Evolutionary conservation across 2,888 invertebrate species (phyloP).

Genomic region (Zygogramma bicolorata): DNA sequence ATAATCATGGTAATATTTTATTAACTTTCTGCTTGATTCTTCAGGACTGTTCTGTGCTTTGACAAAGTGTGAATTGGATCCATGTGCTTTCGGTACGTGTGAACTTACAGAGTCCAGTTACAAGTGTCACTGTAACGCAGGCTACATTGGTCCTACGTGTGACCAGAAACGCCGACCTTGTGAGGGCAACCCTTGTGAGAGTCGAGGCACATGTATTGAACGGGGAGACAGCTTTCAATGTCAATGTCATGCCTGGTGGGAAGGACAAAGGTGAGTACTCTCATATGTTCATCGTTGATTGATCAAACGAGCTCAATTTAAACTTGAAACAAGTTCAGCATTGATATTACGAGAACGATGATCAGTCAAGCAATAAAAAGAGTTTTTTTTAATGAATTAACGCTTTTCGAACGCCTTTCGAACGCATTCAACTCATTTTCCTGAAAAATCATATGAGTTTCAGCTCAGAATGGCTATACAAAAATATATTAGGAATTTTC

Average conservation of each 20-base stretch:
- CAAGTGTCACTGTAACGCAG: conserved; percentile 76
- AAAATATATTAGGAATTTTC: too few relatives aligned
- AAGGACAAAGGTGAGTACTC: conserved; percentile 60
- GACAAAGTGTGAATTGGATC: conserved; percentile 80
- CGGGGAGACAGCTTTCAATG: conserved; percentile 77
- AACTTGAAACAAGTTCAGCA: too few relatives aligned
- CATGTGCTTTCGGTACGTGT: conserved; percentile 77
- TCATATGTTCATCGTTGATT: background rate
- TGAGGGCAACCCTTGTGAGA: conserved; percentile 80
- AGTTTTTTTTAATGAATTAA: too few relatives aligned
- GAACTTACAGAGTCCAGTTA: conserved; percentile 68
- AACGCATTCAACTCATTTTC: too few relatives aligned
- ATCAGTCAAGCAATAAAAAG: too few relatives aligned
- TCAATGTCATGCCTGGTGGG: conserved; percentile 77
- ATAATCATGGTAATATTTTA: too few relatives aligned
- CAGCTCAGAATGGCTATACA: too few relatives aligned
- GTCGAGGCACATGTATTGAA: conserved; percentile 80
- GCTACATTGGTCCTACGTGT: conserved; percentile 77
- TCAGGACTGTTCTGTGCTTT: conserved; percentile 82
- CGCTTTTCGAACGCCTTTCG: too few relatives aligned
- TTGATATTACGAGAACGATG: too few relatives aligned
- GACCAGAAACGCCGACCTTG: conserved; percentile 78
- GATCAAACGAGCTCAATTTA: too few relatives aligned
- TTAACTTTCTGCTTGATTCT: conserved; percentile 35
- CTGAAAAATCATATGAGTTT: too few relatives aligned